phyloP scores from a whole-genome alignment of 2,888 invertebrate genomes.

The Sarcophaga variegata region DNA sequence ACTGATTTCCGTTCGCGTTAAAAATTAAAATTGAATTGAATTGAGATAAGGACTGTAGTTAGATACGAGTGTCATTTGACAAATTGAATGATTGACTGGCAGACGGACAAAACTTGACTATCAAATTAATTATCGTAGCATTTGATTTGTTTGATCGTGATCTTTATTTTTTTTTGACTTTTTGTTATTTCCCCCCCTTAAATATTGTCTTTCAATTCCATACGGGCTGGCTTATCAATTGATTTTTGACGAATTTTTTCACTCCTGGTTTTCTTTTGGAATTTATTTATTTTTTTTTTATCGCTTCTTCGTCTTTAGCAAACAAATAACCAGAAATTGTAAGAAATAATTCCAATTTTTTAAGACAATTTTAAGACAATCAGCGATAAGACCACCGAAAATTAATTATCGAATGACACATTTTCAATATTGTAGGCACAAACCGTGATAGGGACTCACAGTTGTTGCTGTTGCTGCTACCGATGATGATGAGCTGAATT shows the following conservation, averaged over 20 bases:
- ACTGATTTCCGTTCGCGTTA: too few relatives aligned
- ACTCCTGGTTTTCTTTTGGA: too few relatives aligned
- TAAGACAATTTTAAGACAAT: conserved; percentile 19
- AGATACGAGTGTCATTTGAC: too few relatives aligned
- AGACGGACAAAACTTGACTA: too few relatives aligned
- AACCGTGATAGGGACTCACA: conserved; percentile 19
- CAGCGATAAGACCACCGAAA: conserved; percentile 51
- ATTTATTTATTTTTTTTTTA: conserved; percentile 5
- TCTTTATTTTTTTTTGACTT: background rate
- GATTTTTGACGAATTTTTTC: too few relatives aligned
- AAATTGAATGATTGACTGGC: background rate
- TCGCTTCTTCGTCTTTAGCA: background rate
- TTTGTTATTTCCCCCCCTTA: too few relatives aligned
- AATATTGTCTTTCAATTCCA: too few relatives aligned
- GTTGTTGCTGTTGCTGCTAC: conserved; percentile 26
- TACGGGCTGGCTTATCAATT: too few relatives aligned
- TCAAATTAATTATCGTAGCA: conserved; percentile 16
- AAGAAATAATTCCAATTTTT: conserved; percentile 32
- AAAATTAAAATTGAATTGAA: too few relatives aligned
- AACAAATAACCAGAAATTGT: conserved; percentile 24
- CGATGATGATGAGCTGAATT: conserved; percentile 33
- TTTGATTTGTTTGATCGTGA: conserved; percentile 25
- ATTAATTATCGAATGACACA: conserved; percentile 66
- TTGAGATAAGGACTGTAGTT: too few relatives aligned
- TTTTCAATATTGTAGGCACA: background rate